Evolutionary conservation across 2,113 vertebrate genomes (phyloP), one percentile per base, ranked within the genome.

Genomic region (Aplodontia rufa): DNA sequence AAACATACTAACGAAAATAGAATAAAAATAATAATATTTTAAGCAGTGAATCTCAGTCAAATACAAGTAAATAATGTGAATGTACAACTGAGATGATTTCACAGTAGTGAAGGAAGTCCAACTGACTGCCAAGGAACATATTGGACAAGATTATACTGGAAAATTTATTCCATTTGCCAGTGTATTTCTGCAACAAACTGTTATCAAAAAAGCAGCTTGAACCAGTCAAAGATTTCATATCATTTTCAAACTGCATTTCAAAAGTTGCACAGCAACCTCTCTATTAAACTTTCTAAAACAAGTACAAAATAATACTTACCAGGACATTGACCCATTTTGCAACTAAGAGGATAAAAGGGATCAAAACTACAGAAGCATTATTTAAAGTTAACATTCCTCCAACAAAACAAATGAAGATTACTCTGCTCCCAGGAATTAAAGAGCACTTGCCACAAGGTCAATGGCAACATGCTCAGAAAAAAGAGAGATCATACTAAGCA

Each of bases 361-460:
- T 37, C 24, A 96, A 92, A 94, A 66, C 58, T 80, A 75, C 6
- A 45, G 6, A 90, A 62, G 42, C 58, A 40, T 51, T 72, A 60
- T 51, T 86, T 66, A 92, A 91, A 83, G 68, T 55, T 81, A 42
- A 58, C 30, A 82, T 60, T 91, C 53, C 45, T 91, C 72, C 47
- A 68, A 94, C 45, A 85, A 96, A 85, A 49, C 66, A 92, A n/a
- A 90, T 53, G 66, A 83, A 88, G 20, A 75, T 79, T 84, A 87
- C 58, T 88, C 55, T 47, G 75, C 62, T 87, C 79, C 37, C 40
- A 76, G 81, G 82, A 93, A 84, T 22, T 49, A 84, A 24, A 75
- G n/a, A 74, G 72, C 53, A 20, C 24, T 20, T 79, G n/a, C 13
- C 12, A 45, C 37, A 35, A 66, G n/a, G 22, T 74, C 74, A 92